Base-by-base conservation (phyloP, 2,888 invertebrate species). In the Morpho helenor region DNA sequence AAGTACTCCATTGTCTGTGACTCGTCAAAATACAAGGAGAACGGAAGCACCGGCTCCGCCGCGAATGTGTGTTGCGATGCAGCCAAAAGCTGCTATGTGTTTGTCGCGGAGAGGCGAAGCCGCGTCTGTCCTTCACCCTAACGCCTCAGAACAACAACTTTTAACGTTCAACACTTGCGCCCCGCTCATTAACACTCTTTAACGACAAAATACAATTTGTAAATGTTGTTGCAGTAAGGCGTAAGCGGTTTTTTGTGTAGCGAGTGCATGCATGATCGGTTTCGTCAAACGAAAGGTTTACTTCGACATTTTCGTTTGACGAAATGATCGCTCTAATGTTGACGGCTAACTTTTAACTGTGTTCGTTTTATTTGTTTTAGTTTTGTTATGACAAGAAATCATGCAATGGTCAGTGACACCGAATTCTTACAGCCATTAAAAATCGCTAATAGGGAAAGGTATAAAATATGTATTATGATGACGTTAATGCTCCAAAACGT, bases 361-460 rank as follows among this genome's bases (percentile, higher is more conserved):
- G 66, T 66, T 66, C 65, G 66, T 66, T 49, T 76, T 76, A 72
- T 70, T 75, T 77, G 79, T 82, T 73, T 75, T 61, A 56, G 54
- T 61, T 61, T 82, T 74, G 74, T 75, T 75, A 84, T 86, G 85
- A 79, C 74, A 75, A 73, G 67, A 66, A 70, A 77, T 77, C 89
- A 89, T 89, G 89, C 89, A 88, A 86, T 87, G 79, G 76, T 73
- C 78, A 80, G 87, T 82, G 83, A 87, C 82, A 86, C 79, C 84
- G 72, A 76, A 79, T 80, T 81, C 72, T 76, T 79, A 78, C 77
- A 82, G 82, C 79, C 80, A 81, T 77, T 79, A 5, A 80, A 79
- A 82, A 81, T 85, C 85, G 83, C 85, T 84, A 85, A 83, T 77
- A 86, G 89, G 90, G 90, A 90, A 90, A 90, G 90, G 90, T 90